Base-by-base conservation (phyloP, 1,140 invertebrate genomes). In the Ectropis grisescens region DNA sequence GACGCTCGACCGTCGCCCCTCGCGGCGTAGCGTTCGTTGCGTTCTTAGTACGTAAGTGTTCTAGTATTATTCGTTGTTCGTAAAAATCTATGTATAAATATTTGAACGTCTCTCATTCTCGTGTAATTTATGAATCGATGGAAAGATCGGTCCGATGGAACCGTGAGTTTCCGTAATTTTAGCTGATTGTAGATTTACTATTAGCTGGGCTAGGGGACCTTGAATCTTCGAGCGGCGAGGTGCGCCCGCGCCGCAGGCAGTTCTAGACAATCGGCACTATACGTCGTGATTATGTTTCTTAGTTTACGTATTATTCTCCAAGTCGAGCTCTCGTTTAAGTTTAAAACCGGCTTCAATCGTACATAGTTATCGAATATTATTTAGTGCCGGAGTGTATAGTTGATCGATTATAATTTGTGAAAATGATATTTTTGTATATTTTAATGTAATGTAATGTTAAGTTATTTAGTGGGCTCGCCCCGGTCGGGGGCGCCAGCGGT, bases 41-140 rank as follows among this genome's bases (percentile, higher is more conserved):
- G 62, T 60, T 60, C 57, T 40, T 74, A 76, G 69, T 41, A 58
- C 51, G 36, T 78, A 78, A 78, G 75, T 80, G 75, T 80, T 76
- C 75, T 80, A 80, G 75, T 80, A 80, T 80, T 80, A 80, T 71
- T 75, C 66, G 66, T 80, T 80, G 75, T 76, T 76, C 70, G 75
- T 80, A 80, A 74, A 70, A 76, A 80, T 78, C 68, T 75, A 80
- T 80, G 75, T 80, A 80, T 80, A 80, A 80, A 80, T 78, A 78
- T 80, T 78, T 78, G 71, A 78, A 75, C 66, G 75, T 80, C 64
- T 79, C 71, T 80, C 75, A 78, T 75, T 80, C 66, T 75, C 61
- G 68, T 78, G 70, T 80, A 78, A 75, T 80, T 80, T 76, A 80
- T 76, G 60, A 74, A 69, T 76, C 65, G 71, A 72, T 64, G 60